phyloP scores from a whole-genome alignment of 2,797 vertebrate species.

The Hipposideros larvatus region DNA sequence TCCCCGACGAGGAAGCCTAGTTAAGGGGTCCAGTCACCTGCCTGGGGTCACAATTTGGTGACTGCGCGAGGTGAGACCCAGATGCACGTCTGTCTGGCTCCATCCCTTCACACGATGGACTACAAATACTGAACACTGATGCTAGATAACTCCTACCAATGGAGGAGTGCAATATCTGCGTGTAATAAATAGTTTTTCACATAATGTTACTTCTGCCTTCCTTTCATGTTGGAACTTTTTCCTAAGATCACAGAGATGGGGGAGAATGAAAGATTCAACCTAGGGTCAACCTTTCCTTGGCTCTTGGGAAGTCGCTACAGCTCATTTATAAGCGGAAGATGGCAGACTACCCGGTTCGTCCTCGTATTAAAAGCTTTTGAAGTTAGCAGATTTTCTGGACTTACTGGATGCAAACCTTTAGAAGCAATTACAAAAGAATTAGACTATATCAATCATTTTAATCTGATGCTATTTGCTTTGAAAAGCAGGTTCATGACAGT shows the following conservation, averaged over 20 bases:
- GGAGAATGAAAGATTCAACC: background rate
- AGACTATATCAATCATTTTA: background rate
- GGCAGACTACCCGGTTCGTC: too few relatives aligned
- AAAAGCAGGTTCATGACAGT: background rate
- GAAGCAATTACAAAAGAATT: background rate
- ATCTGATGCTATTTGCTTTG: background rate
- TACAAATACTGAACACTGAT: background rate
- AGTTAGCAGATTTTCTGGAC: background rate
- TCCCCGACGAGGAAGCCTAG: too few relatives aligned
- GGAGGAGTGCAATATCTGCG: background rate
- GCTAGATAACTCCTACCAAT: fast-evolving
- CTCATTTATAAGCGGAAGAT: fast-evolving
- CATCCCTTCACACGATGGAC: background rate
- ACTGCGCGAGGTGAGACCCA: too few relatives aligned
- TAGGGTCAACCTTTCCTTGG: too few relatives aligned
- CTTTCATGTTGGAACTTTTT: background rate
- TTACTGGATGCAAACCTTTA: background rate
- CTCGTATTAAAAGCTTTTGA: background rate
- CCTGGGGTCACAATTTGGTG: too few relatives aligned
- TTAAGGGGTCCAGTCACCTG: too few relatives aligned
- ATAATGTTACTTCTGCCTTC: background rate
- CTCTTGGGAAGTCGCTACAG: background rate
- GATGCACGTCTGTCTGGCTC: background rate
- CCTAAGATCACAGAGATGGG: background rate
- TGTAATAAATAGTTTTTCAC: too few relatives aligned